phyloP scores from a whole-genome alignment of 2,797 vertebrate genomes.

The Phataginus tricuspis region DNA sequence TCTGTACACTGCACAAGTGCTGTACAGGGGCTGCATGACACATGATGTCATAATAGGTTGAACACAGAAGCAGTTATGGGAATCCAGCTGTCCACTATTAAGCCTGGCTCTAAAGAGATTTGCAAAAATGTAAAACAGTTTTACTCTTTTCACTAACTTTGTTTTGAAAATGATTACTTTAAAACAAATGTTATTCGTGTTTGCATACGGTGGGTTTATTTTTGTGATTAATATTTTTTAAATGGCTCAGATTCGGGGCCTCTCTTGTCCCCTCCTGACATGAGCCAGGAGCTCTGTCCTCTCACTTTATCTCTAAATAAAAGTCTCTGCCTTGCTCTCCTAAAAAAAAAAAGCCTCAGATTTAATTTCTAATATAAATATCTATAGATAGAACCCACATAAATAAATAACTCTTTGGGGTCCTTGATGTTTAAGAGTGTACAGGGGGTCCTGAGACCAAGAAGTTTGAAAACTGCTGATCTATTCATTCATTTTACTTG shows the following conservation, averaged over 20 bases:
- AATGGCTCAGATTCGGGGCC: neutral
- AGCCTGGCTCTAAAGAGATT: conserved; percentile 51
- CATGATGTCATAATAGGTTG: conserved; percentile 23
- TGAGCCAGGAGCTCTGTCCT: too few relatives aligned
- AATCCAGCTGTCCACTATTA: conserved; percentile 43
- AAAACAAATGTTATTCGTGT: conserved; percentile 35
- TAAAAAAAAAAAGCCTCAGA: neutral
- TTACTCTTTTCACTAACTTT: neutral
- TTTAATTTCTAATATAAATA: conserved; percentile 40
- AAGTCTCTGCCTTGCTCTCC: too few relatives aligned
- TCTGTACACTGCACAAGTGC: neutral
- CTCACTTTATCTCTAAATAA: too few relatives aligned
- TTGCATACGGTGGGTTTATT: conserved; percentile 5
- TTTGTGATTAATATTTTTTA: conserved; percentile 27
- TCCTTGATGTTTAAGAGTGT: conserved; percentile 18
- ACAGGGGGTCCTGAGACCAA: neutral
- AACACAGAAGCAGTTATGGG: conserved; percentile 35
- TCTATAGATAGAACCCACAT: neutral
- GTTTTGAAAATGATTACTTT: conserved; percentile 8
- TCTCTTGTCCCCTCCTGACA: too few relatives aligned
- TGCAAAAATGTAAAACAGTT: conserved; percentile 58
- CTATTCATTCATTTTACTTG: conserved; percentile 50
- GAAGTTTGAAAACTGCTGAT: conserved; percentile 48
- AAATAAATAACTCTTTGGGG: conserved; percentile 13
- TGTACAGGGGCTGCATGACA: neutral